These are phyloP conservation scores for Guaruba guarouba DNA, from an alignment of 2,113 vertebrate species.

Conservation along the genomic window DNA sequence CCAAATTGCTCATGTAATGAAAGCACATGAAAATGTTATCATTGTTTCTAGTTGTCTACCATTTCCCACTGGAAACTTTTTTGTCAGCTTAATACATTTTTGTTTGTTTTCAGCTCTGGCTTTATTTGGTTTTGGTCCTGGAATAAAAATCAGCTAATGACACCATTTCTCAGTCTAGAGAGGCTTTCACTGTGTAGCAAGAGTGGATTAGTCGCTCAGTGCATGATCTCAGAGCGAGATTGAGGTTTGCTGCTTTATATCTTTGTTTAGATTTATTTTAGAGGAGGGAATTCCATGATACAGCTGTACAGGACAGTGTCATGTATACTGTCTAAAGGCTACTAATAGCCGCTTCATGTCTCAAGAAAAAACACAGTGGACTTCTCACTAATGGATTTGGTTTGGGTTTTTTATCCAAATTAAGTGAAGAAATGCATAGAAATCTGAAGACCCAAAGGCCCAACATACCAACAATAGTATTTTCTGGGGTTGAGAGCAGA, in stretches of 20 bases:
- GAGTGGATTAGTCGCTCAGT: not conserved
- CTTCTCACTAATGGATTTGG: not conserved
- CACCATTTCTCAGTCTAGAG: constrained; percentile 24
- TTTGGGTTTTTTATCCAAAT: not conserved
- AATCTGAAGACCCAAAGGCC: not conserved
- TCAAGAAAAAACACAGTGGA: not conserved
- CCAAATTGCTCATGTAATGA: constrained; percentile 63
- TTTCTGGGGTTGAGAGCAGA: not conserved
- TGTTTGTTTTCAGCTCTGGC: constrained; percentile 59
- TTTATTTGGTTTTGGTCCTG: constrained; percentile 63
- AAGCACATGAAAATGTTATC: constrained; percentile 59
- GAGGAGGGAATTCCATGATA: not conserved
- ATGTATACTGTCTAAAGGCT: not conserved
- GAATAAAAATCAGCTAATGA: constrained; percentile 58
- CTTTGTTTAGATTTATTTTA: not conserved
- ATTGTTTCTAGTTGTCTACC: constrained; percentile 61
- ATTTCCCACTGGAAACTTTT: constrained; percentile 61
- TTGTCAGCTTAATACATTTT: constrained; percentile 68
- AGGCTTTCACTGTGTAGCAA: not conserved
- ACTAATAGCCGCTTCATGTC: not conserved
- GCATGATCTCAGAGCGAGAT: not conserved
- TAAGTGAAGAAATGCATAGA: not conserved
- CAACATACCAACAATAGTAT: not conserved
- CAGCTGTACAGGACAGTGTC: not conserved
- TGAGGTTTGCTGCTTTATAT: not conserved